These are phyloP conservation scores for Gyrodactylus salaris DNA, from an alignment of 1,140 invertebrate genomes.

Conservation along the genomic window DNA sequence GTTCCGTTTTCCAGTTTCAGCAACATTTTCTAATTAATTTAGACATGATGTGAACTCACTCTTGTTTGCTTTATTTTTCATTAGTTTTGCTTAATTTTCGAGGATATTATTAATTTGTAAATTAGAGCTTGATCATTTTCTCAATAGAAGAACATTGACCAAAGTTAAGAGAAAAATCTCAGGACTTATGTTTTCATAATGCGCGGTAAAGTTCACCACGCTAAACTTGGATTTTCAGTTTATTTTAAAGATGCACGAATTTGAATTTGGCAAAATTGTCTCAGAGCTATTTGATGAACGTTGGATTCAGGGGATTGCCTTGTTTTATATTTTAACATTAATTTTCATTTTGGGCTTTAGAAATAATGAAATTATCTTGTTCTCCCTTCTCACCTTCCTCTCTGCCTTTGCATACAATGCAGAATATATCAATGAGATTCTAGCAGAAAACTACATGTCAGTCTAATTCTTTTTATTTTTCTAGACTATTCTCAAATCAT, in stretches of 20 bases:
- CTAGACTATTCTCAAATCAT: not conserved
- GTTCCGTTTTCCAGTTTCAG: not conserved
- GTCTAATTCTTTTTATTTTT: not conserved
- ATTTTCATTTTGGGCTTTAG: not conserved
- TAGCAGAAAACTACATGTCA: not conserved
- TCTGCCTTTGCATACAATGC: not conserved
- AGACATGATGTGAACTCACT: too few relatives aligned
- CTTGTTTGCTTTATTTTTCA: too few relatives aligned
- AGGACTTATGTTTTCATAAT: too few relatives aligned
- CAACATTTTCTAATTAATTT: not conserved
- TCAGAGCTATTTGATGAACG: not conserved
- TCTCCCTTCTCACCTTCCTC: not conserved
- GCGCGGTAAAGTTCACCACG: too few relatives aligned
- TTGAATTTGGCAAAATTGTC: not conserved
- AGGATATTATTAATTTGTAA: too few relatives aligned
- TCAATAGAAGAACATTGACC: too few relatives aligned
- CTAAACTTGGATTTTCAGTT: too few relatives aligned
- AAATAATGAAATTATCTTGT: not conserved
- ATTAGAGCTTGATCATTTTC: too few relatives aligned
- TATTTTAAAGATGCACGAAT: not conserved
- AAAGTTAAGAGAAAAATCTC: too few relatives aligned
- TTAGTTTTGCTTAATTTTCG: too few relatives aligned
- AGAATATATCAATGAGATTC: not conserved
- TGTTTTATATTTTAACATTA: not conserved
- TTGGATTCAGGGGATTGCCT: not conserved